Percentiles rank a stretch among this genome's conserved stretches.
phyloP scores from a whole-genome alignment of 2,113 vertebrate species.

The Platysteira castanea region DNA sequence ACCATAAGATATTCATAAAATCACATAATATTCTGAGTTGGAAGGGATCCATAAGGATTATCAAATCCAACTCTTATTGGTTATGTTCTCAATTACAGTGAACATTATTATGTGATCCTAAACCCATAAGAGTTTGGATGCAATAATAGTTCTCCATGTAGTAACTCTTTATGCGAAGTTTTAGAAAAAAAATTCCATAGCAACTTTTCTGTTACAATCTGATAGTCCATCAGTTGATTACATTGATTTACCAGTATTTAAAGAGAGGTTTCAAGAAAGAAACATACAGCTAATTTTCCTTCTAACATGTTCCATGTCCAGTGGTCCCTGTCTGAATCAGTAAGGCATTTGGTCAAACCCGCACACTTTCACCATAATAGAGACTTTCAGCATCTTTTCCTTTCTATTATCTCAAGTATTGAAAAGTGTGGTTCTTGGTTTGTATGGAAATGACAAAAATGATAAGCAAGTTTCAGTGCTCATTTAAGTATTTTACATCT shows the following conservation, averaged over 20 bases:
- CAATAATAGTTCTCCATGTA: not conserved
- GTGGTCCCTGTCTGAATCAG: not conserved
- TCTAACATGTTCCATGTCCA: not conserved
- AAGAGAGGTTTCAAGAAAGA: not conserved
- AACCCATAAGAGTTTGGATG: not conserved
- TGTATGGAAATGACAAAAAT: not conserved
- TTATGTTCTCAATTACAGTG: not conserved
- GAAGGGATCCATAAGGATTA: not conserved
- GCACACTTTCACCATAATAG: not conserved
- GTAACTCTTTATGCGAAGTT: not conserved
- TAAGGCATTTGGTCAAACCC: not conserved
- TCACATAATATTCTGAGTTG: not conserved
- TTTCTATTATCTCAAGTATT: not conserved
- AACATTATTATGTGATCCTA: not conserved
- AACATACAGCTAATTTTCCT: not conserved
- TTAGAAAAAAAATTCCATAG: not conserved
- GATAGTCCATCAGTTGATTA: not conserved
- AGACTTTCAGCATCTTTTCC: not conserved
- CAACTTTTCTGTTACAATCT: not conserved
- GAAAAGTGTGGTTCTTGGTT: not conserved
- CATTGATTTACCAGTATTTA: not conserved
- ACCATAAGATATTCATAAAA: not conserved
- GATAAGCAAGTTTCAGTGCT: not conserved
- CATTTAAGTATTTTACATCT: not conserved
- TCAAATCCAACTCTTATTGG: rapidly evolving